Percentiles rank a stretch among this genome's conserved stretches.
These are phyloP conservation scores for Eupithecia centaureata DNA, from an alignment of 2,888 invertebrate species.

Conservation along the genomic window DNA sequence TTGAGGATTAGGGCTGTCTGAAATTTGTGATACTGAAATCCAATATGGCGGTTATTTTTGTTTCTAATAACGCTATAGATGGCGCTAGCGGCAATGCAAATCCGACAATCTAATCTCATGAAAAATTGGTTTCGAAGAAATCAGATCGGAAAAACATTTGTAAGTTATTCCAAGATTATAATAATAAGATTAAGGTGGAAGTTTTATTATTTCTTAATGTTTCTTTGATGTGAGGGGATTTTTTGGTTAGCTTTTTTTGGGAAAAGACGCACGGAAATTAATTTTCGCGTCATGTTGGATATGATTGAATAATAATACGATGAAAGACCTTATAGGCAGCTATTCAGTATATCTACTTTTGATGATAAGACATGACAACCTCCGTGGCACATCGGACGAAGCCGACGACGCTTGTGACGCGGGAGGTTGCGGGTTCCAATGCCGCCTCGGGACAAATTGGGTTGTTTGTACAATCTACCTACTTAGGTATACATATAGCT, in stretches of 20 bases:
- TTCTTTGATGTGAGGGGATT: conserved; percentile 67
- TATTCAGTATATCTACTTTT: too few species aligned
- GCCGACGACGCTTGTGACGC: too few species aligned
- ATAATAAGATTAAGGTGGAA: conserved; percentile 78
- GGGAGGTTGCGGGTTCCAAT: too few species aligned
- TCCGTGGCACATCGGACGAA: too few species aligned
- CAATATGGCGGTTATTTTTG: conserved; percentile 45
- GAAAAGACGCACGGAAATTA: conserved; percentile 58
- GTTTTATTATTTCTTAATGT: conserved; percentile 78
- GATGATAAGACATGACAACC: too few species aligned
- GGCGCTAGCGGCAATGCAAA: conserved; percentile 80
- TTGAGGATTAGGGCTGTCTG: conserved; percentile 12
- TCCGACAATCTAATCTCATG: conserved; percentile 79
- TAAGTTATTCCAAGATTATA: conserved; percentile 78
- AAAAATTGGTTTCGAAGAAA: conserved; percentile 74
- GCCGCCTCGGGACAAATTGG: too few species aligned
- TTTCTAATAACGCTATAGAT: conserved; percentile 65
- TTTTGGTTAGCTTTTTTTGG: conserved; percentile 52
- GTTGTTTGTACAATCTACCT: too few species aligned
- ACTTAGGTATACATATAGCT: too few species aligned
- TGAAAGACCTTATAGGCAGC: neutral
- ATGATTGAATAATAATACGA: conserved; percentile 21
- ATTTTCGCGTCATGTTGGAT: conserved; percentile 21
- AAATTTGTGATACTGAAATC: neutral
- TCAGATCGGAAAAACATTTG: conserved; percentile 80